Conservation (phyloP, 2,888 invertebrate species). For the Rotaria magnacalcarata region DNA sequence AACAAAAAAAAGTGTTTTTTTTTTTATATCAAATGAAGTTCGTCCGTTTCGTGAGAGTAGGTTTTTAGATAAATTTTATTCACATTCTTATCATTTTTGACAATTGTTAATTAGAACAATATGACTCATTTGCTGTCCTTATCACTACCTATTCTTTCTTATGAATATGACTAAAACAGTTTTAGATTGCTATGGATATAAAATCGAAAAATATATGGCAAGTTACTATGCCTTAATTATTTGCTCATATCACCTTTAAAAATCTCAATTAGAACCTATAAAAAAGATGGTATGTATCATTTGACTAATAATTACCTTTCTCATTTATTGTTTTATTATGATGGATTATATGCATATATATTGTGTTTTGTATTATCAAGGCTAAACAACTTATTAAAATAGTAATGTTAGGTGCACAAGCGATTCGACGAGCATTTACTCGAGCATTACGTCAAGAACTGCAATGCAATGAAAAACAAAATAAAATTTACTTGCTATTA, state of each 20-base stretch:
- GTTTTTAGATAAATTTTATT: too few relatives aligned
- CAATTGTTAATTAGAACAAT: background rate
- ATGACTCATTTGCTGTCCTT: background rate
- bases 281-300: background rate
- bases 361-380: constrained; percentile 57
- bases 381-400: constrained; percentile 88
- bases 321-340: background rate
- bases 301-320: background rate
- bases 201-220: too few relatives aligned
- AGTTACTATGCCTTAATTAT: too few relatives aligned
- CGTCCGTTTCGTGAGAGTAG: too few relatives aligned
- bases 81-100: background rate
- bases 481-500: background rate
- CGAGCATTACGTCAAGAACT: constrained; percentile 72
- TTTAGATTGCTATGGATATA: background rate
- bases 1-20: too few relatives aligned
- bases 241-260: background rate
- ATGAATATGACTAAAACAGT: background rate
- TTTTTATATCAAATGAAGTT: too few relatives aligned
- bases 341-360: too few relatives aligned
- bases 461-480: background rate
- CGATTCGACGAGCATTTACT: constrained; percentile 83
- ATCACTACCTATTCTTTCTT: background rate
- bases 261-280: background rate
- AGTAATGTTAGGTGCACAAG: constrained; percentile 78